phyloP scores from a whole-genome alignment of 1,140 invertebrate genomes.

The Musca vetustissima region DNA sequence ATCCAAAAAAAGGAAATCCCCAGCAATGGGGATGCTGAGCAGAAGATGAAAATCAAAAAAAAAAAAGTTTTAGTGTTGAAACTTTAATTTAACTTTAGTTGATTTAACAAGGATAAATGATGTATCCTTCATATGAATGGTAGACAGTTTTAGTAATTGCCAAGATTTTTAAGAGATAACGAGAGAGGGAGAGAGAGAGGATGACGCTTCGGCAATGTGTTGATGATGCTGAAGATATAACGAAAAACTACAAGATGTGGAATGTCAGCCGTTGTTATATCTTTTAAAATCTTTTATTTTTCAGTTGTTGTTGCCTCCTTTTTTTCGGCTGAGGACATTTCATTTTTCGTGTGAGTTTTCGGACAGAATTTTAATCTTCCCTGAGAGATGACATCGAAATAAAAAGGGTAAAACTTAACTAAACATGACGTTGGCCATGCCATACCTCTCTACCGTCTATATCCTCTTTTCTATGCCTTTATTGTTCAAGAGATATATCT shows the following conservation, averaged over 20 bases:
- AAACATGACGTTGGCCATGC: no score
- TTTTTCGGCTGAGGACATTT: no score
- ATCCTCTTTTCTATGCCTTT: neutral
- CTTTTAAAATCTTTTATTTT: neutral
- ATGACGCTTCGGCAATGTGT: neutral
- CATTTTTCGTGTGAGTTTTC: no score
- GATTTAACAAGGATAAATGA: slow-evolving; percentile 24
- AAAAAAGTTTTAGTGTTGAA: slow-evolving; percentile 10
- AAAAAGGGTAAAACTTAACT: no score
- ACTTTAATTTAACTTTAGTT: slow-evolving; percentile 23
- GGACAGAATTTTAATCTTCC: no score
- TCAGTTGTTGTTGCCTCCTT: neutral
- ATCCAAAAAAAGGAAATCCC: neutral
- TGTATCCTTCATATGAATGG: slow-evolving; percentile 18
- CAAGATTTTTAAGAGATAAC: neutral
- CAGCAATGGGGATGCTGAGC: no score
- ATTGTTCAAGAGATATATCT: neutral
- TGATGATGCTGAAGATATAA: neutral
- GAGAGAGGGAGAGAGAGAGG: neutral
- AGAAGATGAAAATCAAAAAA: neutral
- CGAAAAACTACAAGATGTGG: neutral
- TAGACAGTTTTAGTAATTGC: slow-evolving; percentile 22
- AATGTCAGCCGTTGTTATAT: neutral
- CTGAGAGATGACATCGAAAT: no score
- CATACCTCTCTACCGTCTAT: no score